Evolutionary conservation across 2,888 invertebrate genomes (phyloP).

Genomic region (Platerodrilus igneus): DNA sequence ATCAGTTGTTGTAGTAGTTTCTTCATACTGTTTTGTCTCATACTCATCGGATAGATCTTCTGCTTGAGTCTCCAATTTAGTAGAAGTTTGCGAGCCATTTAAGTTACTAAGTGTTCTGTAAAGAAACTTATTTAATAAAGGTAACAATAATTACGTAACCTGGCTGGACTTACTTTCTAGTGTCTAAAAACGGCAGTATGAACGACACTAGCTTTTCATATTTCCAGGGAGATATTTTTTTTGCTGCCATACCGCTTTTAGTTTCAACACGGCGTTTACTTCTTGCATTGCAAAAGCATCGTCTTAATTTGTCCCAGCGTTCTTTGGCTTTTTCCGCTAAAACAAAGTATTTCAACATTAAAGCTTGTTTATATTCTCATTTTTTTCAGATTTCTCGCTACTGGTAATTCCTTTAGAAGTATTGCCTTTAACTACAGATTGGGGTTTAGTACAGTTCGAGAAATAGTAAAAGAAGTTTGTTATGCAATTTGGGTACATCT

Average conservation of each 20-base stretch:
- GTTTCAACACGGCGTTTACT: constrained; percentile 6
- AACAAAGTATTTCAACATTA: constrained; percentile 29
- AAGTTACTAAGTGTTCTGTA: neutral
- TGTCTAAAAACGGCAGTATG: constrained; percentile 12
- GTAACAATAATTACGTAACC: neutral
- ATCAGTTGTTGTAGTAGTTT: no score
- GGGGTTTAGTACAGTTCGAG: constrained; percentile 28
- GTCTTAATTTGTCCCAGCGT: constrained; percentile 10
- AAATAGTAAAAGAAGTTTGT: constrained; percentile 33
- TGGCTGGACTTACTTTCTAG: no score
- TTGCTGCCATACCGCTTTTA: constrained; percentile 4
- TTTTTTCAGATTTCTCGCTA: no score
- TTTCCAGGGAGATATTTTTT: constrained; percentile 12
- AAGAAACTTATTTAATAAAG: neutral
- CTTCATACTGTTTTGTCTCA: no score
- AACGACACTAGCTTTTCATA: constrained; percentile 15
- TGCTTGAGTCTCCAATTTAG: constrained; percentile 1
- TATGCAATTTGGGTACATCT: constrained; percentile 30
- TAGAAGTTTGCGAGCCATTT: neutral
- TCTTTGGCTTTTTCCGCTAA: constrained; percentile 19
- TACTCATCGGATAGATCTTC: no score
- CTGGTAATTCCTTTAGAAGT: no score
- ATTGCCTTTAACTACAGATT: constrained; percentile 29
- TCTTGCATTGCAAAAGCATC: no score
- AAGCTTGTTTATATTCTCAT: constrained; percentile 12